A percentile compares a stretch with the other conserved stretches of the same genome.
These are phyloP conservation scores for Yponomeuta malinellus DNA, from an alignment of 2,888 invertebrate genomes.

Conservation along the genomic window DNA sequence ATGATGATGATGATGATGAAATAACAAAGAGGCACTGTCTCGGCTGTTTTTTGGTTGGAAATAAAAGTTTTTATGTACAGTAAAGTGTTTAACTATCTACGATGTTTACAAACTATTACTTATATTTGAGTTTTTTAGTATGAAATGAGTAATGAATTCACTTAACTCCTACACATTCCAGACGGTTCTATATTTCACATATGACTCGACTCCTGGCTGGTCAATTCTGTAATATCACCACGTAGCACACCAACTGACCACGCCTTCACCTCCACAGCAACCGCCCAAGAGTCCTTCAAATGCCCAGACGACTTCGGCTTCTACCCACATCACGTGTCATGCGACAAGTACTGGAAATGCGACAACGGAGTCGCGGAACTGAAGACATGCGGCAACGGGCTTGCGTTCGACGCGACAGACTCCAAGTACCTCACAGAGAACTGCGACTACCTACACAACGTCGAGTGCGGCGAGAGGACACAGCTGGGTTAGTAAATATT, in stretches of 20 bases:
- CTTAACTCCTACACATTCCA: no score
- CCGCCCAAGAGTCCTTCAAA: conserved; percentile 90
- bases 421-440: conserved; percentile 94
- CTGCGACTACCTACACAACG: conserved; percentile 96
- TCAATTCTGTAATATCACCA: no score
- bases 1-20: no score
- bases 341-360: conserved; percentile 97
- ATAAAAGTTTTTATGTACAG: no score
- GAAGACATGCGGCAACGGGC: conserved; percentile 95
- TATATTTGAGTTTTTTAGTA: no score
- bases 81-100: no score
- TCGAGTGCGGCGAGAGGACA: conserved; percentile 91
- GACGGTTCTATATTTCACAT: no score
- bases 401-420: conserved; percentile 93
- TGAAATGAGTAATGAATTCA: no score
- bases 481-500: conserved; percentile 81
- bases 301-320: conserved; percentile 96
- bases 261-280: conserved; percentile 64
- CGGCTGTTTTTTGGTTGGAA: no score
- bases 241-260: background rate
- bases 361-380: conserved; percentile 91
- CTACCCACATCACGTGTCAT: conserved; percentile 91
- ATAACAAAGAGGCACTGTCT: no score
- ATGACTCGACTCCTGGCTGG: no score
- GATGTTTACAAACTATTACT: no score